Conservation (phyloP, 2,113 vertebrate species). For the Monarcha castaneiventris region DNA sequence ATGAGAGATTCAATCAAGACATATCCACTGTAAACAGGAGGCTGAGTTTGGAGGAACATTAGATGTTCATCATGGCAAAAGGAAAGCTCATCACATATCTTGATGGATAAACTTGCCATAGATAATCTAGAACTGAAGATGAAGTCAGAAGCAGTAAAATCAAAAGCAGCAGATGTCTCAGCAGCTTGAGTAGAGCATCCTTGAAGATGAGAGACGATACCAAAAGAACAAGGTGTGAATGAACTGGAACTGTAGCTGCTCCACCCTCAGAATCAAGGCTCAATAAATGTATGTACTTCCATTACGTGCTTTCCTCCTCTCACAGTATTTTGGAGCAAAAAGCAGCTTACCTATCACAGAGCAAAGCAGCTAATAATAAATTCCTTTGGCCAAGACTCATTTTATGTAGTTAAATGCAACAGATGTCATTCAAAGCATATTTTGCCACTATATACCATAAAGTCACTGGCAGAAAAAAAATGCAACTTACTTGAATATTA, state of each 20-base stretch:
- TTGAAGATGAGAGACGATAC: slow-evolving; percentile 25
- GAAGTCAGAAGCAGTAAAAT: slow-evolving; percentile 21
- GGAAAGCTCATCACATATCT: background rate
- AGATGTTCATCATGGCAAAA: background rate
- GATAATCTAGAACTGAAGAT: slow-evolving; percentile 23
- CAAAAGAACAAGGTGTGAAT: slow-evolving; percentile 33
- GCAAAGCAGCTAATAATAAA: background rate
- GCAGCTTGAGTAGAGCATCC: background rate
- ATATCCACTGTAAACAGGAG: background rate
- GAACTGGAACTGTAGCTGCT: background rate
- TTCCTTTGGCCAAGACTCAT: background rate
- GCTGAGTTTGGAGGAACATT: background rate
- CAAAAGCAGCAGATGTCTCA: slow-evolving; percentile 23
- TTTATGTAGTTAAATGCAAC: background rate
- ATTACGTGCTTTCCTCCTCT: background rate
- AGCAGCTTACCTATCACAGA: slow-evolving; percentile 3
- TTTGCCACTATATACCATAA: background rate
- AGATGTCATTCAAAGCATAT: background rate
- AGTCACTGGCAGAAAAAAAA: background rate
- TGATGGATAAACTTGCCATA: slow-evolving; percentile 17
- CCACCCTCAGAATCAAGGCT: background rate
- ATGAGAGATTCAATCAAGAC: background rate
- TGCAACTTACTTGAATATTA: background rate
- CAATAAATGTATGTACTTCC: background rate
- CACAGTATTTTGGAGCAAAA: background rate